A percentile compares a stretch with the other conserved stretches of the same genome.
Conservation (phyloP, 2,797 vertebrate species). For the Micropoecilia bifurca region DNA sequence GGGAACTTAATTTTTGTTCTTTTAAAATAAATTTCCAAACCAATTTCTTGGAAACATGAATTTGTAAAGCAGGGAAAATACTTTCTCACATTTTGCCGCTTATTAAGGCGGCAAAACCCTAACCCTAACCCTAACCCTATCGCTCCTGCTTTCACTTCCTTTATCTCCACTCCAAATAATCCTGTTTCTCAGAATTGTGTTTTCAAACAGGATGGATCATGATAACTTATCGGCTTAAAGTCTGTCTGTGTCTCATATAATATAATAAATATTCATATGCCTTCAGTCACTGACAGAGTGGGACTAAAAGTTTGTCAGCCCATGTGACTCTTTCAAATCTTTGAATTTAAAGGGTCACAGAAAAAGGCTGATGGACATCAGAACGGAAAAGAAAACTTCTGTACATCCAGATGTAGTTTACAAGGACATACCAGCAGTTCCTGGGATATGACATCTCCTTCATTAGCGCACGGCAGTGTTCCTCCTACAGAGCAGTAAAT, state of each 20-base stretch:
- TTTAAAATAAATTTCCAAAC: not conserved
- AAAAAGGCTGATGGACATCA: constrained; percentile 13
- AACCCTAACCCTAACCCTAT: no score
- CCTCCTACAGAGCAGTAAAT: constrained; percentile 17
- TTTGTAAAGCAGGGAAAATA: not conserved
- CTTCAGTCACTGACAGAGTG: not conserved
- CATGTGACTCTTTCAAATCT: constrained; percentile 27
- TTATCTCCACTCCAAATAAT: not conserved
- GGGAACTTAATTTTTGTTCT: no score
- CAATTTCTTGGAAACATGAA: not conserved
- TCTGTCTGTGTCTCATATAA: constrained; percentile 27
- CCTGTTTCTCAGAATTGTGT: not conserved
- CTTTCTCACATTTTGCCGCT: not conserved
- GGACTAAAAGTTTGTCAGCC: constrained; percentile 5
- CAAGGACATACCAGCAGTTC: constrained; percentile 12
- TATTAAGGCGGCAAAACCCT: no score
- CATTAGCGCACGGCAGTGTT: not conserved
- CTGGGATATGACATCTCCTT: constrained; percentile 19
- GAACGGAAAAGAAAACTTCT: constrained; percentile 9
- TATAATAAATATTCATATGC: constrained; percentile 50
- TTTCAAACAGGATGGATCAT: not conserved
- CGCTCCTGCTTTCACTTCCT: not conserved
- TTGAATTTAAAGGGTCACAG: constrained; percentile 14
- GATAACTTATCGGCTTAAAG: constrained; percentile 45
- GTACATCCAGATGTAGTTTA: constrained; percentile 21